These are phyloP conservation scores for Geophilus truncorum DNA, from an alignment of 2,888 invertebrate species.

Conservation along the genomic window DNA sequence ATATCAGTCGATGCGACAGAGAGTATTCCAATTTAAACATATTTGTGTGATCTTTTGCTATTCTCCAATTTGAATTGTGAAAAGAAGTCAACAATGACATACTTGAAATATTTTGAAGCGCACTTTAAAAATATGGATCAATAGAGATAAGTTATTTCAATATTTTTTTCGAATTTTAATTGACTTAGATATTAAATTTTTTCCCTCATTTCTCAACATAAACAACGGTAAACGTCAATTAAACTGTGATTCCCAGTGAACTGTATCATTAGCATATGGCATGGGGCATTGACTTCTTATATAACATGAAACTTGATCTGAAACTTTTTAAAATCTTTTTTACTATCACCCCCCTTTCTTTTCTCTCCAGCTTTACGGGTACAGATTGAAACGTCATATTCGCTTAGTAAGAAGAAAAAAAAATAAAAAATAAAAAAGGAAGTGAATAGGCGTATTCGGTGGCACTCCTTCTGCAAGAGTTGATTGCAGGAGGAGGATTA, in stretches of 20 bases:
- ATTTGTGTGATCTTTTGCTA: too few relatives aligned
- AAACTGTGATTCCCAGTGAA: background rate
- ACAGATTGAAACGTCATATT: background rate
- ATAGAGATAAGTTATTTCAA: too few relatives aligned
- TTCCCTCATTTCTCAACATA: background rate
- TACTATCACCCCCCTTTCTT: background rate
- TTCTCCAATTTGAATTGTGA: too few relatives aligned
- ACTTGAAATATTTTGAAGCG: too few relatives aligned
- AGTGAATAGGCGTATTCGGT: background rate
- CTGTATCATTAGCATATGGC: background rate
- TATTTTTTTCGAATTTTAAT: too few relatives aligned
- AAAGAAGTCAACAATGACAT: too few relatives aligned
- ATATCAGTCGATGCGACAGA: too few relatives aligned
- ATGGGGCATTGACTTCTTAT: background rate
- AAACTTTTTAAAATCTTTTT: background rate
- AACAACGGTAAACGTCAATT: background rate
- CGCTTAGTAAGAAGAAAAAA: background rate
- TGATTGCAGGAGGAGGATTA: conserved; percentile 11
- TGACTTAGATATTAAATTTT: too few relatives aligned
- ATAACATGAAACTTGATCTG: background rate
- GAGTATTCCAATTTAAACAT: too few relatives aligned
- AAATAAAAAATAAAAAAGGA: background rate
- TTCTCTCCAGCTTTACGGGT: background rate
- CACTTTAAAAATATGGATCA: too few relatives aligned
- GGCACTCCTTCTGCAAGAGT: background rate